Conservation (phyloP, 2,888 invertebrate genomes). For the Rhyacophila evoluta region DNA sequence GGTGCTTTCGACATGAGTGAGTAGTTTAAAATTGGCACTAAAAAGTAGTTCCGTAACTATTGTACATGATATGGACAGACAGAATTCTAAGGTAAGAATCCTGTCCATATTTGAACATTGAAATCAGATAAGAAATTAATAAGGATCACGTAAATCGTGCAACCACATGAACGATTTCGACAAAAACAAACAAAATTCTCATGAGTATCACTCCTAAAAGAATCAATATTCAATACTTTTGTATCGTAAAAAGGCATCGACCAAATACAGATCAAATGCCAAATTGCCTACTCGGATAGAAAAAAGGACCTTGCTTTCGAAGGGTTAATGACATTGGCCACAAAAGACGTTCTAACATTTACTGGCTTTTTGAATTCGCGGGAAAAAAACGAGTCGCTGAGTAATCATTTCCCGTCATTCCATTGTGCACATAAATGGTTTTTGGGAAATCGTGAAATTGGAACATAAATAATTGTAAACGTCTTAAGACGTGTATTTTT, state of each 20-base stretch:
- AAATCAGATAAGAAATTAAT: not conserved
- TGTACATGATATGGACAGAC: too few relatives aligned
- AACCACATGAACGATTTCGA: not conserved
- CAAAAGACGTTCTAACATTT: not conserved
- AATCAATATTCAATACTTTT: not conserved
- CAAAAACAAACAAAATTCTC: not conserved
- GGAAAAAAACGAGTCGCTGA: not conserved
- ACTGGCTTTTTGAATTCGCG: not conserved
- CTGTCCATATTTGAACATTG: not conserved
- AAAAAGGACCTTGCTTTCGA: not conserved
- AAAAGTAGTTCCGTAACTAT: too few relatives aligned
- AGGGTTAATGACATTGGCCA: not conserved
- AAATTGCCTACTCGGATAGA: not conserved
- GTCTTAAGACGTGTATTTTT: not conserved
- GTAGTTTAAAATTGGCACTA: not conserved
- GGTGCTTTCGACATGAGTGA: slow-evolving; percentile 11
- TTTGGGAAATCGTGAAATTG: slow-evolving; percentile 1
- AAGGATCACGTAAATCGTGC: not conserved
- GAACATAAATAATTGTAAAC: not conserved
- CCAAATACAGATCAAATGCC: slow-evolving; percentile 5
- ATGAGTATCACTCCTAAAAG: not conserved
- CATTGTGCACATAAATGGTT: not conserved
- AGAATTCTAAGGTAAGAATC: too few relatives aligned
- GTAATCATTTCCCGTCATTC: slow-evolving; percentile 12
- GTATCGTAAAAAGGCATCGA: not conserved